Conservation (phyloP, 64 coral and sea anemone genomes). For the Anthopleura sola region DNA sequence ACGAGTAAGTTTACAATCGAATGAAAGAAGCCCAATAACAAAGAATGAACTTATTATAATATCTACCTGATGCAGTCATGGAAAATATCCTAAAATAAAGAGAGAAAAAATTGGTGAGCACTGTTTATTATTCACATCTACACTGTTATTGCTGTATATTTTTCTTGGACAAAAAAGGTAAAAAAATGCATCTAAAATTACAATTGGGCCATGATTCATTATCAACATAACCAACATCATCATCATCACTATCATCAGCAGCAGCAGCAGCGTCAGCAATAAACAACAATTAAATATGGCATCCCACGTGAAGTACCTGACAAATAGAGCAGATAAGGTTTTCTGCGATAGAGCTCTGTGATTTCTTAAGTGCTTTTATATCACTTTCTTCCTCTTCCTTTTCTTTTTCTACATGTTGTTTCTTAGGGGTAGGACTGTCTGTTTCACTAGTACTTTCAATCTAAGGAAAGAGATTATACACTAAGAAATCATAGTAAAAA, state of each 20-base stretch:
- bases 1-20: neutral
- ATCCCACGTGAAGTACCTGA: conserved; percentile 36
- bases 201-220: too few relatives aligned
- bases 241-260: neutral
- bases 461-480: neutral
- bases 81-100: conserved; percentile 85
- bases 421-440: conserved; percentile 23
- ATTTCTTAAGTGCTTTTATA: conserved; percentile 24
- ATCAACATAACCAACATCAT: neutral
- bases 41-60: neutral
- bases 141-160: too few relatives aligned
- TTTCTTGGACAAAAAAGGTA: too few relatives aligned
- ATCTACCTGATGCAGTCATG: conserved; percentile 90
- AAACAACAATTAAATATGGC: too few relatives aligned
- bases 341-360: conserved; percentile 57
- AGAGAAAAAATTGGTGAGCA: neutral
- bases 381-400: neutral
- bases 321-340: conserved; percentile 66
- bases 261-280: neutral
- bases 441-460: conserved; percentile 43
- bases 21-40: too few relatives aligned
- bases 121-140: too few relatives aligned
- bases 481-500: neutral
- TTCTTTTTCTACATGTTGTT: conserved; percentile 12
- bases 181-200: too few relatives aligned